Conservation (phyloP, 2,888 invertebrate species). For the Oscheius sp. region DNA sequence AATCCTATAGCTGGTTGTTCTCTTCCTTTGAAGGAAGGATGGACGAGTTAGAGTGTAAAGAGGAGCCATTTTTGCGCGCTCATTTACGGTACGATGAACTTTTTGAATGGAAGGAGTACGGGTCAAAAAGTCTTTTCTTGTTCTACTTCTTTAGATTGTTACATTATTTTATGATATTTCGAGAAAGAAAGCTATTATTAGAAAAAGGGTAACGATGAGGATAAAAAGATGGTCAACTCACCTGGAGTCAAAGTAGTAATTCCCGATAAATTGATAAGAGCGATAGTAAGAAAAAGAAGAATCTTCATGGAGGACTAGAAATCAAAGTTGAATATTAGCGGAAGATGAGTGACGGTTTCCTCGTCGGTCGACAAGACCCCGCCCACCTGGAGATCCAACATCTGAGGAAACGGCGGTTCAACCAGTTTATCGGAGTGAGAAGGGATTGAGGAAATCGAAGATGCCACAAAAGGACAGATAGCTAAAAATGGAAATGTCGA, state of each 20-base stretch:
- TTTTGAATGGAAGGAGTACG: too few relatives aligned
- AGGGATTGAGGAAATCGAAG: background rate
- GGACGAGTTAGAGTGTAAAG: too few relatives aligned
- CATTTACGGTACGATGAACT: background rate
- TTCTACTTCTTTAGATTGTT: too few relatives aligned
- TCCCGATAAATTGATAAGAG: background rate
- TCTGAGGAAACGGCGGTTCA: background rate
- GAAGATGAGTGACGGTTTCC: background rate
- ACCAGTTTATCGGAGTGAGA: constrained; percentile 3
- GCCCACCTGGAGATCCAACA: background rate
- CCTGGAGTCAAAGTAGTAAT: background rate
- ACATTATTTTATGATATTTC: too few relatives aligned
- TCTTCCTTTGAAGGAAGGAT: background rate
- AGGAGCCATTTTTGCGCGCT: background rate
- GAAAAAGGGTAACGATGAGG: background rate
- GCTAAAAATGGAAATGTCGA: too few relatives aligned
- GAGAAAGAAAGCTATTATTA: too few relatives aligned
- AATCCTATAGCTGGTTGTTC: background rate
- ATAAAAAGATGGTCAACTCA: background rate
- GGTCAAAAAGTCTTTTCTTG: too few relatives aligned
- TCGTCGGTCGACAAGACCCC: background rate
- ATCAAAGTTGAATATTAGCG: background rate
- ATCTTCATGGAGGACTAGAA: background rate
- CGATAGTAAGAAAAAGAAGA: background rate
- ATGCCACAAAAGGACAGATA: background rate